Evolutionary conservation across 2,888 invertebrate species (phyloP).

Genomic region (Andricus curvator): DNA sequence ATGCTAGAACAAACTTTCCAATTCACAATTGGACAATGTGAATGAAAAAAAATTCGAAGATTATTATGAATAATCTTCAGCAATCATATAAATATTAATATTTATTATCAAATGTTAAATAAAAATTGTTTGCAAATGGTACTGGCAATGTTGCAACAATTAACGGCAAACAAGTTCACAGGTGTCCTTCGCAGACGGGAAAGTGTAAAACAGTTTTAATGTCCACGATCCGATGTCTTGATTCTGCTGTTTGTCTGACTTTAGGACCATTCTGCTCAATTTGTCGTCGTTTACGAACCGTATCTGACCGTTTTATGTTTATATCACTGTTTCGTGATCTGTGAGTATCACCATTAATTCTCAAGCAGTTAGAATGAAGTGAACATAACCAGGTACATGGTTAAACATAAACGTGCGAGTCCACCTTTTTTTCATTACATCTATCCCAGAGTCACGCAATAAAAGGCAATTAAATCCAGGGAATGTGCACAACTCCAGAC

Average conservation of each 20-base stretch:
- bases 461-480: background rate
- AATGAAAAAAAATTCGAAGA: no score
- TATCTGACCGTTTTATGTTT: conserved; percentile 21
- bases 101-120: no score
- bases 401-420: background rate
- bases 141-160: no score
- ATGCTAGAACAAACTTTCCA: no score
- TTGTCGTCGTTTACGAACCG: conserved; percentile 26
- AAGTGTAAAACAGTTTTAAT: conserved; percentile 21
- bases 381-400: background rate
- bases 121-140: no score
- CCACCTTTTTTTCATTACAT: no score
- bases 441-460: background rate
- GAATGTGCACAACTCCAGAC: background rate
- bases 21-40: no score
- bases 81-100: no score
- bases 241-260: conserved; percentile 20
- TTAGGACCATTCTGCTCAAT: conserved; percentile 5
- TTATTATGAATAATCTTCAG: no score
- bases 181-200: background rate
- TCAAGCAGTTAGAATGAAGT: conserved; percentile 6
- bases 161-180: no score
- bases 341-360: conserved; percentile 19
- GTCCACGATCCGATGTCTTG: conserved; percentile 10
- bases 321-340: conserved; percentile 30